A percentile compares a stretch with the other conserved stretches of the same genome.
phyloP scores from a whole-genome alignment of 2,888 invertebrate species.

The Caradrina clavipalpis region DNA sequence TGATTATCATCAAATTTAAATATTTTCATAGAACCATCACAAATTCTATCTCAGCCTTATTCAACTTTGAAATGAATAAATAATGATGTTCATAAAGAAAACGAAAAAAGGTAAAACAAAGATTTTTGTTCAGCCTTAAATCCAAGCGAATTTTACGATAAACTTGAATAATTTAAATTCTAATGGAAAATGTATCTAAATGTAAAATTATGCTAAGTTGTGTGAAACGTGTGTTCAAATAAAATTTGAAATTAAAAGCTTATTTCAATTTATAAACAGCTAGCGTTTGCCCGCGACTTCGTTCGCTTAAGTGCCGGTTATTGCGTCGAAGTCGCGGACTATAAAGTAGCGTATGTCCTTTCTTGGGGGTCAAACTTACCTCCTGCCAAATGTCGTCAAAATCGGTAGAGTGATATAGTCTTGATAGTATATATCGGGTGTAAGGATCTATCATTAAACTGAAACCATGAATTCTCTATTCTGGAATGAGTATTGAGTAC shows the following conservation, averaged over 20 bases:
- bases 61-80: constrained; percentile 50
- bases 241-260: constrained; percentile 24
- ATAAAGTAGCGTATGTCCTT: too few species aligned
- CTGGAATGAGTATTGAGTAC: too few species aligned
- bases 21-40: constrained; percentile 32
- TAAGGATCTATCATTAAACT: too few species aligned
- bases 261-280: constrained; percentile 2
- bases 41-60: constrained; percentile 31
- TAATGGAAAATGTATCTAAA: constrained; percentile 51
- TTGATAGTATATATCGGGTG: too few species aligned
- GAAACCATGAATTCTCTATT: too few species aligned
- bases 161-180: constrained; percentile 47
- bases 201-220: constrained; percentile 46
- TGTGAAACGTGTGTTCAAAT: constrained; percentile 37
- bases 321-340: too few species aligned
- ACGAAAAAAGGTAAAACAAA: constrained; percentile 31
- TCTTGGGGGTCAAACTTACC: too few species aligned
- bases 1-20: constrained; percentile 7
- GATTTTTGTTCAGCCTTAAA: constrained; percentile 26
- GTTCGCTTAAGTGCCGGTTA: too few species aligned
- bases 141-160: constrained; percentile 34
- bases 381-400: too few species aligned
- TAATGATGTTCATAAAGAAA: constrained; percentile 39
- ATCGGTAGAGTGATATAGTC: too few species aligned
- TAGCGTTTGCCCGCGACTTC: not conserved